Evolutionary conservation across 2,888 invertebrate genomes (phyloP).

Genomic region (Cryptosula pallasiana): DNA sequence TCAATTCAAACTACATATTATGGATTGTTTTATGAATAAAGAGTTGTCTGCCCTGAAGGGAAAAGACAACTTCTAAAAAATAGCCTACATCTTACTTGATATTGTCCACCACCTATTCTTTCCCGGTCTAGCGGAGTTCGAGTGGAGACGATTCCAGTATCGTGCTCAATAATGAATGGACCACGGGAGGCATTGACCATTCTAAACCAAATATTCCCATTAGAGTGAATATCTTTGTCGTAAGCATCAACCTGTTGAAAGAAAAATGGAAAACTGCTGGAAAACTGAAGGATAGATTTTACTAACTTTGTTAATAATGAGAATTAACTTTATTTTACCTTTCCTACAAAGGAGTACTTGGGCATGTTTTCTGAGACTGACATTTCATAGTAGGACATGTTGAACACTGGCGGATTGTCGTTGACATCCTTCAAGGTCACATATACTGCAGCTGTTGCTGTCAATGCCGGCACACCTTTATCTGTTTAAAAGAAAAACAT

Average conservation of each 20-base stretch:
- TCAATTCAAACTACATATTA: too few relatives aligned
- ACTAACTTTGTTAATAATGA: too few relatives aligned
- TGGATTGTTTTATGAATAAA: too few relatives aligned
- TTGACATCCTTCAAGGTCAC: constrained; percentile 72
- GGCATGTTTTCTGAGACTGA: constrained; percentile 37
- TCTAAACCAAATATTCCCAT: constrained; percentile 77
- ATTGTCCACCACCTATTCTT: constrained; percentile 9
- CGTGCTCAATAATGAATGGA: constrained; percentile 22
- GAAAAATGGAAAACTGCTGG: not conserved
- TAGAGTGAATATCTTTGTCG: constrained; percentile 81
- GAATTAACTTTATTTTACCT: too few relatives aligned
- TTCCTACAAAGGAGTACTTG: constrained; percentile 37
- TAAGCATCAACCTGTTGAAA: constrained; percentile 57
- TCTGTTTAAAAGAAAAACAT: constrained; percentile 34
- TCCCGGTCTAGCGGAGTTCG: constrained; percentile 10
- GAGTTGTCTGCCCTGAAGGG: too few relatives aligned
- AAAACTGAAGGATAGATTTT: not conserved
- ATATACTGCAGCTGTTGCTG: constrained; percentile 35
- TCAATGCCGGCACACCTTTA: constrained; percentile 34
- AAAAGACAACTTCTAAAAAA: too few relatives aligned
- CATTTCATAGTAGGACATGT: constrained; percentile 33
- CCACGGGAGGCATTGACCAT: constrained; percentile 56
- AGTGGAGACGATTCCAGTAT: constrained; percentile 24
- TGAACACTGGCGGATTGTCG: constrained; percentile 89
- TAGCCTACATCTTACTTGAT: constrained; percentile 2